These are phyloP conservation scores for Tribolium castaneum DNA, from an alignment of 1,140 invertebrate species.

Conservation along the genomic window DNA sequence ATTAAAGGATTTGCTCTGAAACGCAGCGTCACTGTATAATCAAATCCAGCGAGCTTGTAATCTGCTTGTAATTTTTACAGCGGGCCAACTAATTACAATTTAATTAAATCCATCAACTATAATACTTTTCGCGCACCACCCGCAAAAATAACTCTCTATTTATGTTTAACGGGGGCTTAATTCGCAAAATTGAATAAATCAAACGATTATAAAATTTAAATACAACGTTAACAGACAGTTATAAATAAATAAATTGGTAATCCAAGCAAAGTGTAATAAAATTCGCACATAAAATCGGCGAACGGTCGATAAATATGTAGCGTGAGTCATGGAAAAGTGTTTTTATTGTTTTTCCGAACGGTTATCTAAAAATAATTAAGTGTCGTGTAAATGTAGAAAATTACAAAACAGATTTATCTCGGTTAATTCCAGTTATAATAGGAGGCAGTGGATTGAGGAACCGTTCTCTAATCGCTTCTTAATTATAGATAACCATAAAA, in stretches of 20 bases:
- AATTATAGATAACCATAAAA: constrained; percentile 30
- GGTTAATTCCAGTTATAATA: background rate
- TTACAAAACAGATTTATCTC: constrained; percentile 19
- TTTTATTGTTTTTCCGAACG: background rate
- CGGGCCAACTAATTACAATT: background rate
- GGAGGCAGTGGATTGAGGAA: background rate
- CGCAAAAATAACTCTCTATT: background rate
- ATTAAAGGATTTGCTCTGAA: background rate
- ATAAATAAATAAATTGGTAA: background rate
- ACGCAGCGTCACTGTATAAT: background rate
- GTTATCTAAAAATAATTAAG: constrained; percentile 25
- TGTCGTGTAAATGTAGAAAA: background rate
- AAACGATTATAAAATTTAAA: background rate
- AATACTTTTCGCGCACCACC: background rate
- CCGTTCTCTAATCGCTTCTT: background rate
- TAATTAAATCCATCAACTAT: background rate
- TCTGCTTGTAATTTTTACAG: background rate
- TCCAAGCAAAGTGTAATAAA: background rate
- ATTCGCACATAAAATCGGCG: background rate
- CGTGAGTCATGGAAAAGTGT: background rate
- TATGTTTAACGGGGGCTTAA: background rate
- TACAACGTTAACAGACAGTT: background rate
- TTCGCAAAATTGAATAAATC: background rate
- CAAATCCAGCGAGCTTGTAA: background rate
- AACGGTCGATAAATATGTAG: background rate